These are phyloP conservation scores for Hyalella azteca DNA, from an alignment of 2,888 invertebrate genomes.

Conservation along the genomic window DNA sequence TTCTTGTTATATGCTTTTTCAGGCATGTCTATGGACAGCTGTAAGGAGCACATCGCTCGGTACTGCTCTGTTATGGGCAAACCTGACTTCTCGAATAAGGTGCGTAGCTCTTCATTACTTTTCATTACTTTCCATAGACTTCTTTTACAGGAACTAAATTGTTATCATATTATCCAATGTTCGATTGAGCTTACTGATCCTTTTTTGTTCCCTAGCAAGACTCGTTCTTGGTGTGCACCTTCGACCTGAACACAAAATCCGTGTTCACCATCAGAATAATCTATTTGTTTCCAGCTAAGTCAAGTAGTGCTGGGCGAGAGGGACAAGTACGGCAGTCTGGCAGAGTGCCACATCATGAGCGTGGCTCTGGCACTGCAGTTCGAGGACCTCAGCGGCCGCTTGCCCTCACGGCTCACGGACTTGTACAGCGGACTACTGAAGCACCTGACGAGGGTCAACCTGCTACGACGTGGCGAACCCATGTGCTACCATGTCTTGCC, in stretches of 20 bases:
- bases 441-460: conserved; percentile 65
- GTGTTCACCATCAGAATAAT: background rate
- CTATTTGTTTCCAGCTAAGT: background rate
- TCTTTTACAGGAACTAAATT: too few species aligned
- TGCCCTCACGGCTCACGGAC: conserved; percentile 64
- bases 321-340: conserved; percentile 62
- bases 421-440: conserved; percentile 65
- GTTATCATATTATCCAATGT: too few species aligned
- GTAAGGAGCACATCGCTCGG: background rate
- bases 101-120: too few species aligned
- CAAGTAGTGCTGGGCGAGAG: conserved; percentile 16
- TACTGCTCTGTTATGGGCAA: conserved; percentile 16
- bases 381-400: conserved; percentile 64
- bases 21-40: conserved; percentile 5
- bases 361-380: conserved; percentile 67
- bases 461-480: conserved; percentile 61
- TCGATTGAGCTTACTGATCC: too few species aligned
- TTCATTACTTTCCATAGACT: too few species aligned
- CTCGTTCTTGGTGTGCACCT: too few species aligned
- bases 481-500: conserved; percentile 60
- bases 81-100: conserved; percentile 3
- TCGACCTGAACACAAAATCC: background rate
- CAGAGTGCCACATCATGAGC: conserved; percentile 68
- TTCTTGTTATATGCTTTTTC: background rate
- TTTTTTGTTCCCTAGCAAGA: too few species aligned